Conservation (phyloP, 2,797 vertebrate genomes). For the Enteromius anoplus region DNA sequence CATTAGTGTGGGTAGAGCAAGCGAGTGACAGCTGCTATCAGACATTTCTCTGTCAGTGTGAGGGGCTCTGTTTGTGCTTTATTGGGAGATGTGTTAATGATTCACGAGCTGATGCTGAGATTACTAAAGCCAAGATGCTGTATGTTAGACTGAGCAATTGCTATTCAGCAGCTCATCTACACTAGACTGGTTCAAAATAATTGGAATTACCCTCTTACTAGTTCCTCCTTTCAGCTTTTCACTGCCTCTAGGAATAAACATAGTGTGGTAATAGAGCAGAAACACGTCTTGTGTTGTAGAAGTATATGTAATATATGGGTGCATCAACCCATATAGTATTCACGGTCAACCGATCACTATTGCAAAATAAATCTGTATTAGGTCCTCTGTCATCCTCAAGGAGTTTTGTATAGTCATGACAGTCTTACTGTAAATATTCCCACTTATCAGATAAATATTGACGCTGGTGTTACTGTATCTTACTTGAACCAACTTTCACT, state of each 20-base stretch:
- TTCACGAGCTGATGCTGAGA: conserved; percentile 21
- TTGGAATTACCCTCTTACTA: conserved; percentile 22
- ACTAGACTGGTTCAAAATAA: conserved; percentile 24
- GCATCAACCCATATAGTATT: too few relatives aligned
- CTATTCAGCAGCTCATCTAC: conserved; percentile 36
- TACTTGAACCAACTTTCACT: background rate
- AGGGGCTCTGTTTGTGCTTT: conserved; percentile 11
- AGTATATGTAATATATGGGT: background rate
- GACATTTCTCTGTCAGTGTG: conserved; percentile 26
- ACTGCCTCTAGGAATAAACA: background rate
- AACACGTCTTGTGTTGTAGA: background rate
- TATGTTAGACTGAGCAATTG: conserved; percentile 9
- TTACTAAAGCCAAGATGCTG: conserved; percentile 1
- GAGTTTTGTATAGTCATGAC: background rate
- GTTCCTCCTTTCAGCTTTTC: background rate
- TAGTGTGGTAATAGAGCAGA: background rate
- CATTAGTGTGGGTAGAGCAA: conserved; percentile 35
- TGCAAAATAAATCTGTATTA: background rate
- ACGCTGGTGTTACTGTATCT: background rate
- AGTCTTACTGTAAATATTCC: background rate
- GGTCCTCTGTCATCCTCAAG: background rate
- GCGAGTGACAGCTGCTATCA: conserved; percentile 38
- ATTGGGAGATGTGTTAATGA: conserved; percentile 27
- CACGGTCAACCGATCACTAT: background rate
- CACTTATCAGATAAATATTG: background rate